phyloP scores from a whole-genome alignment of 2,888 invertebrate species.

The Drosophila lacicola region DNA sequence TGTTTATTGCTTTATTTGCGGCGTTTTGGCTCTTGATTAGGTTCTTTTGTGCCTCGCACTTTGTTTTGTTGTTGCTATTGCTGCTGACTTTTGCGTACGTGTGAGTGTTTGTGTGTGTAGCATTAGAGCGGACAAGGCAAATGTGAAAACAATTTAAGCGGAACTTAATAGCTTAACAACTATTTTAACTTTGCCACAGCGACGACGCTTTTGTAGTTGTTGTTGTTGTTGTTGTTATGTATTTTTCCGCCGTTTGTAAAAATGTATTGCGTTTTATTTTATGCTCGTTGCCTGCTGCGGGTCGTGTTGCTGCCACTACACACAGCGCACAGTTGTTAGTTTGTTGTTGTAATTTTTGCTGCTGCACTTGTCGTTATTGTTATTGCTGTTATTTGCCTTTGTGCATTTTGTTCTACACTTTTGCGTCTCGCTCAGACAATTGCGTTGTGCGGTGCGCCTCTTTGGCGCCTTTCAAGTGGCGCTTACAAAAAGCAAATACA shows the following conservation, averaged over 20 bases:
- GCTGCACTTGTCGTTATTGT: slow-evolving; percentile 30
- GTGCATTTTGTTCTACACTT: slow-evolving; percentile 38
- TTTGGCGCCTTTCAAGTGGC: slow-evolving; percentile 67
- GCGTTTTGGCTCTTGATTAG: slow-evolving; percentile 79
- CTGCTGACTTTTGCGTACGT: slow-evolving; percentile 31
- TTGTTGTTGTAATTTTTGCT: slow-evolving; percentile 15
- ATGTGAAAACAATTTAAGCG: slow-evolving; percentile 78
- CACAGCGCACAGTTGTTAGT: neutral
- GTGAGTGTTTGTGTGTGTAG: slow-evolving; percentile 41
- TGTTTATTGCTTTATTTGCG: slow-evolving; percentile 80
- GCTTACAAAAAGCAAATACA: slow-evolving; percentile 38
- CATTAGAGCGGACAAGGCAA: slow-evolving; percentile 54
- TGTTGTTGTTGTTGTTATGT: slow-evolving; percentile 38
- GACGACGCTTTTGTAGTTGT: slow-evolving; percentile 7
- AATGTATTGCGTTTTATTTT: slow-evolving; percentile 77
- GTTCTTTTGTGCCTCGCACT: slow-evolving; percentile 74
- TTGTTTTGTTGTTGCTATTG: slow-evolving; percentile 46
- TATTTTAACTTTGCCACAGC: slow-evolving; percentile 65
- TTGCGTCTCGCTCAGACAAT: slow-evolving; percentile 42
- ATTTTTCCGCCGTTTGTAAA: slow-evolving; percentile 59
- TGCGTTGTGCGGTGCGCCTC: slow-evolving; percentile 62
- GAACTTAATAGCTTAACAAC: slow-evolving; percentile 75
- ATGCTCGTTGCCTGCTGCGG: slow-evolving; percentile 43
- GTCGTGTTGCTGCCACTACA: slow-evolving; percentile 25
- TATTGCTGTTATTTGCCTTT: slow-evolving; percentile 39